Conservation (phyloP, 2,888 invertebrate species). For the Dicranocentrus wangi region DNA sequence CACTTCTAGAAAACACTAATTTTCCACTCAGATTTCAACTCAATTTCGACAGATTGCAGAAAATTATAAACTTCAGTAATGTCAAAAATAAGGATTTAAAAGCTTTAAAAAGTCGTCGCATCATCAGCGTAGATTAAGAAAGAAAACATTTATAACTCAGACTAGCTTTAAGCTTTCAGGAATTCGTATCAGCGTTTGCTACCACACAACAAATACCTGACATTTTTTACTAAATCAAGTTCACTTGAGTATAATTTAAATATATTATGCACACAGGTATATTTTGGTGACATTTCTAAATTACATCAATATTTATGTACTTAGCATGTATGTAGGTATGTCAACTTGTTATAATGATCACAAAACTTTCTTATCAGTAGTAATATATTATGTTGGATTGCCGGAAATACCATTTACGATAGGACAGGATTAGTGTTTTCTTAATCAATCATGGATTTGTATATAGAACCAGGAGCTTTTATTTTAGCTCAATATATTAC, state of each 20-base stretch:
- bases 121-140: slow-evolving; percentile 40
- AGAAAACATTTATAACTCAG: slow-evolving; percentile 57
- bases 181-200: slow-evolving; percentile 63
- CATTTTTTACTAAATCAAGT: slow-evolving; percentile 38
- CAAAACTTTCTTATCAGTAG: slow-evolving; percentile 62
- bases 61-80: slow-evolving; percentile 32
- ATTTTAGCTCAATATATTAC: slow-evolving; percentile 54
- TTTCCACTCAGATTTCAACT: neutral
- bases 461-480: slow-evolving; percentile 59
- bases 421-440: slow-evolving; percentile 62
- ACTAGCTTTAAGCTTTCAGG: slow-evolving; percentile 66
- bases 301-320: slow-evolving; percentile 52
- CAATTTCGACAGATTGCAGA: slow-evolving; percentile 27
- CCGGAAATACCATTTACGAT: slow-evolving; percentile 58
- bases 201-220: slow-evolving; percentile 42
- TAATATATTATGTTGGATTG: slow-evolving; percentile 56
- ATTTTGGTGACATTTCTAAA: slow-evolving; percentile 44
- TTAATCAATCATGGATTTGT: slow-evolving; percentile 24
- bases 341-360: slow-evolving; percentile 61
- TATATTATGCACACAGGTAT: slow-evolving; percentile 58
- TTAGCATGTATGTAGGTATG: slow-evolving; percentile 48
- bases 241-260: slow-evolving; percentile 61
- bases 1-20: neutral
- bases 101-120: slow-evolving; percentile 37
- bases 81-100: slow-evolving; percentile 53